A percentile compares a stretch with the other conserved stretches of the same genome.
These are phyloP conservation scores for Zele albiditarsus DNA, from an alignment of 2,888 invertebrate genomes.

Conservation along the genomic window DNA sequence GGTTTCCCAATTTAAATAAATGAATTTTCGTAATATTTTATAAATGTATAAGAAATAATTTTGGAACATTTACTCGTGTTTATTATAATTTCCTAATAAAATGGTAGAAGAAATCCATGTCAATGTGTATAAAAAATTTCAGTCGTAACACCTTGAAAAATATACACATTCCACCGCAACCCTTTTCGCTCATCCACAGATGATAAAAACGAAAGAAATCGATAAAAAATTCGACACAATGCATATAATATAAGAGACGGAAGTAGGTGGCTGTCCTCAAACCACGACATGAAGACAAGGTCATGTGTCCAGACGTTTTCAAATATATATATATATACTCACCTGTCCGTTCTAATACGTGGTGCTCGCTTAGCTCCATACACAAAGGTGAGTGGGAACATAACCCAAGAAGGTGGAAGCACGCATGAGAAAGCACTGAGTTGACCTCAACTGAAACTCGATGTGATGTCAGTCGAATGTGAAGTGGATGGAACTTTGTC, in stretches of 20 bases:
- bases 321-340: background rate
- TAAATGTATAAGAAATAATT: too few relatives aligned
- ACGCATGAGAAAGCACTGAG: slow-evolving; percentile 53
- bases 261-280: background rate
- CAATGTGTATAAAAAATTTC: too few relatives aligned
- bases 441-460: slow-evolving; percentile 41
- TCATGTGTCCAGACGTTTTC: background rate
- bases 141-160: too few relatives aligned
- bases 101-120: too few relatives aligned
- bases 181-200: background rate
- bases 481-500: slow-evolving; percentile 14
- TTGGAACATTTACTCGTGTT: too few relatives aligned
- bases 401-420: slow-evolving; percentile 45
- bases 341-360: slow-evolving; percentile 8
- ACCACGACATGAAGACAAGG: background rate
- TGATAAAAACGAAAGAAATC: background rate
- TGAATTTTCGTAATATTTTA: background rate
- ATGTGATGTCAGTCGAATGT: slow-evolving; percentile 38
- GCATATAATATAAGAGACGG: background rate
- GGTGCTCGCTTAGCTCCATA: slow-evolving; percentile 21
- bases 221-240: background rate
- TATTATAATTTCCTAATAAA: too few relatives aligned
- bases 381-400: slow-evolving; percentile 34
- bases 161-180: too few relatives aligned
- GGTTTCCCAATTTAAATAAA: background rate